Evolutionary conservation across 2,888 invertebrate genomes (phyloP).

Genomic region (Allophyes oxyacanthae): DNA sequence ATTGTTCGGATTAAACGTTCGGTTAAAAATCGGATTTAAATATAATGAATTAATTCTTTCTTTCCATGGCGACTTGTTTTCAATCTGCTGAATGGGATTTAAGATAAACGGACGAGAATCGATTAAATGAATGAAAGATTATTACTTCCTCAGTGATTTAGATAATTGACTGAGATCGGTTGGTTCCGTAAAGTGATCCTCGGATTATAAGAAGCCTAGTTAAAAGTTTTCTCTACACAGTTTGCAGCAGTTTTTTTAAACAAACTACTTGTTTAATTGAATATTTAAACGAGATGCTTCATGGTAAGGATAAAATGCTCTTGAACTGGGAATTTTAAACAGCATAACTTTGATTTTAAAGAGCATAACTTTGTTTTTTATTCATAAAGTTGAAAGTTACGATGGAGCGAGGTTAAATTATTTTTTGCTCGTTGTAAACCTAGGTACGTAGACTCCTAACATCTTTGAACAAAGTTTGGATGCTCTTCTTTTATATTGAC

Average conservation of each 20-base stretch:
- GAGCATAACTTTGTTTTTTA: too few species aligned
- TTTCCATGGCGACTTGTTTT: conserved; percentile 52
- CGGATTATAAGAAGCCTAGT: conserved; percentile 30
- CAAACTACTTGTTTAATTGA: conserved; percentile 48
- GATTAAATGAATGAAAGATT: conserved; percentile 59
- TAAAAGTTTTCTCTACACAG: conserved; percentile 32
- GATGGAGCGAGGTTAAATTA: too few species aligned
- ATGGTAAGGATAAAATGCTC: too few species aligned
- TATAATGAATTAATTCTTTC: conserved; percentile 50
- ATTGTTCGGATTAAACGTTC: conserved; percentile 37
- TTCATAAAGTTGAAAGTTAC: too few species aligned
- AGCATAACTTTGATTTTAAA: too few species aligned
- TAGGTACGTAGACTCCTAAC: too few species aligned
- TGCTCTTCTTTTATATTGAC: too few species aligned
- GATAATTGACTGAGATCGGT: conserved; percentile 56
- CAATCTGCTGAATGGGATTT: conserved; percentile 64
- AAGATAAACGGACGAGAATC: conserved; percentile 54
- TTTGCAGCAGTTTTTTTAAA: conserved; percentile 32
- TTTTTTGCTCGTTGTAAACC: too few species aligned
- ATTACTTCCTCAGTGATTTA: conserved; percentile 60
- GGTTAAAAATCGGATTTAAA: conserved; percentile 48
- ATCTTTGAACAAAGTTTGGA: too few species aligned
- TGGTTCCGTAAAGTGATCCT: conserved; percentile 13
- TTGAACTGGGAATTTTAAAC: too few species aligned
- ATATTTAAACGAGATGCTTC: conserved; percentile 46